Percentiles rank a stretch among this genome's conserved stretches.
phyloP scores from a whole-genome alignment of 2,113 vertebrate genomes.

The Apodemus sylvaticus region DNA sequence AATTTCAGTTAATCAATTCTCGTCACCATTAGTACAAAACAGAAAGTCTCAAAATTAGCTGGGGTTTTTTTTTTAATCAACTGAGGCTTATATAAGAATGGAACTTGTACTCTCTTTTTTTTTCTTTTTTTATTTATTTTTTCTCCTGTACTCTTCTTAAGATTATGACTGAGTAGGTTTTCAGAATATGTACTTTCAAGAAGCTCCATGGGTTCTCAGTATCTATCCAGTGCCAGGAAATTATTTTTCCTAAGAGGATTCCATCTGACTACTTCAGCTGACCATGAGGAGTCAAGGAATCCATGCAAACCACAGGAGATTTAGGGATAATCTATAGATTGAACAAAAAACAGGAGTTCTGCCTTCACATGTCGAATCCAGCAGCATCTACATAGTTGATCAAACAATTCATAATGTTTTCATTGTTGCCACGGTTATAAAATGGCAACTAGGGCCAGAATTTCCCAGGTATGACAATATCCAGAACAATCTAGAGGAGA shows the following conservation, averaged over 20 bases:
- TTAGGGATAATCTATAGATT: background rate
- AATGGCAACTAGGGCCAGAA: background rate
- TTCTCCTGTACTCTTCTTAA: background rate
- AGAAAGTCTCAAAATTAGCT: constrained; percentile 1
- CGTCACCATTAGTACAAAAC: background rate
- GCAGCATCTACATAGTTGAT: background rate
- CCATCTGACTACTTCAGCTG: background rate
- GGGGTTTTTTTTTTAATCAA: background rate
- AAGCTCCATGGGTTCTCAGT: background rate
- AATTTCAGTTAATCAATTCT: background rate
- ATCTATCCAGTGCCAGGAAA: background rate
- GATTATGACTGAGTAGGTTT: background rate
- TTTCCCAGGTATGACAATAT: background rate
- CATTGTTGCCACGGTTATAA: constrained; percentile 9
- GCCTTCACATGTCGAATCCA: constrained; percentile 3
- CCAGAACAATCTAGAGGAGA: background rate
- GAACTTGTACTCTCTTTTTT: background rate
- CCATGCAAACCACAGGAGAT: background rate
- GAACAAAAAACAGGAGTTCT: background rate
- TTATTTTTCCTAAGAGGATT: constrained; percentile 16
- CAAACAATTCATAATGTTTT: constrained; percentile 29
- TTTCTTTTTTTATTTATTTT: too few relatives aligned
- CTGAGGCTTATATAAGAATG: background rate
- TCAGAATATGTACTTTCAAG: background rate
- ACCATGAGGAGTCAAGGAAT: background rate